Percentiles rank a stretch among this genome's conserved stretches.
phyloP scores from a whole-genome alignment of 2,888 invertebrate genomes.

The Rhamnusium bicolor region DNA sequence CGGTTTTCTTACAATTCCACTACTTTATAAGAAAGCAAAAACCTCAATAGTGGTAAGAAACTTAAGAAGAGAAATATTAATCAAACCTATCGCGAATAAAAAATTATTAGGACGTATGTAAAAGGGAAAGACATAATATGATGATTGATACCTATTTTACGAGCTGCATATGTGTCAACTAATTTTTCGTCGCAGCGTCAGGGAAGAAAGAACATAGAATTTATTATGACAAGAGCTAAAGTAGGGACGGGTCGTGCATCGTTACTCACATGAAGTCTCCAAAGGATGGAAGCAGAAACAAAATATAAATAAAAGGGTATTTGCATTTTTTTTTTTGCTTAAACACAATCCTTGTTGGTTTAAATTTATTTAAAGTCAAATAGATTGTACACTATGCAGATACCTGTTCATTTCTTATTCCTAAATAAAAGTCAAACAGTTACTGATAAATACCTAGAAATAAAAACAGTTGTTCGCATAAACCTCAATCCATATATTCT shows the following conservation, averaged over 20 bases:
- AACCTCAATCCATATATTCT: too few species aligned
- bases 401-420: too few species aligned
- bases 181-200: neutral
- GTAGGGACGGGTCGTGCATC: neutral
- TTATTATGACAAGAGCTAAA: neutral
- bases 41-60: neutral
- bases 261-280: neutral
- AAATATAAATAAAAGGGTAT: too few species aligned
- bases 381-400: too few species aligned
- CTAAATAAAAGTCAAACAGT: too few species aligned
- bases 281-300: neutral
- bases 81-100: neutral
- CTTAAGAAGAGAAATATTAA: neutral
- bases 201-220: neutral
- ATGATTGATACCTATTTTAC: conserved; percentile 14
- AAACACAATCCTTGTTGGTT: too few species aligned
- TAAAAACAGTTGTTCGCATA: too few species aligned
- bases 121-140: neutral
- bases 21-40: too few species aligned
- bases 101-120: neutral
- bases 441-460: too few species aligned
- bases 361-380: too few species aligned
- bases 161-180: neutral
- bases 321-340: too few species aligned
- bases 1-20: too few species aligned